These are phyloP conservation scores for Stenolophus ochropezus DNA, from an alignment of 2,888 invertebrate species.

Conservation along the genomic window DNA sequence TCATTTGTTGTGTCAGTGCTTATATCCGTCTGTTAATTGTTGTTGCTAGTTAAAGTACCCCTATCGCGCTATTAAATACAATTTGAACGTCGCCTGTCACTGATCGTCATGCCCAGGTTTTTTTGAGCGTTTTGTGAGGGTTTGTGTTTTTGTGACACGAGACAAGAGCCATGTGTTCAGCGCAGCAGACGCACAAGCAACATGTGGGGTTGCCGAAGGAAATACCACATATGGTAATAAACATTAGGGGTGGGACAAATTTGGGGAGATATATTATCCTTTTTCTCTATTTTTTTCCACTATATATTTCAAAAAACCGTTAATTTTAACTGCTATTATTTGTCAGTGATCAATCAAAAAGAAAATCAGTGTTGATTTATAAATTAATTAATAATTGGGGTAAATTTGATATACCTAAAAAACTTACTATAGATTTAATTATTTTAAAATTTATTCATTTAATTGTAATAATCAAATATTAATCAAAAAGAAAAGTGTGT, in stretches of 20 bases:
- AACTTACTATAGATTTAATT: too few relatives aligned
- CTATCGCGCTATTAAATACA: slow-evolving; percentile 16
- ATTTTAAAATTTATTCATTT: too few relatives aligned
- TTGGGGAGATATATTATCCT: background rate
- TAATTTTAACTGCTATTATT: too few relatives aligned
- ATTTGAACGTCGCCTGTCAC: background rate
- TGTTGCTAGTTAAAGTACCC: slow-evolving; percentile 49
- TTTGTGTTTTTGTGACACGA: slow-evolving; percentile 42
- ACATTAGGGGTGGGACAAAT: background rate
- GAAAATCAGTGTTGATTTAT: too few relatives aligned
- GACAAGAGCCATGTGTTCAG: slow-evolving; percentile 53
- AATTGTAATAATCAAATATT: too few relatives aligned
- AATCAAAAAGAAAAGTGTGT: too few relatives aligned
- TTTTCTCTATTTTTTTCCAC: too few relatives aligned
- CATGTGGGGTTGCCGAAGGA: slow-evolving; percentile 13
- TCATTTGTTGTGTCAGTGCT: slow-evolving; percentile 42
- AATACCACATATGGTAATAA: background rate
- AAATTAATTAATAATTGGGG: too few relatives aligned
- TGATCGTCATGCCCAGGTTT: slow-evolving; percentile 1
- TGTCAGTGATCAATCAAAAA: too few relatives aligned
- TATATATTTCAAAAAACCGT: too few relatives aligned
- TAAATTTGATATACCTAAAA: too few relatives aligned
- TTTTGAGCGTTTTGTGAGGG: slow-evolving; percentile 14
- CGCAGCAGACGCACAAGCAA: slow-evolving; percentile 38
- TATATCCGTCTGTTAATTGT: slow-evolving; percentile 48